Conservation (phyloP, 2,888 invertebrate species). For the Flexamia atlantica region DNA sequence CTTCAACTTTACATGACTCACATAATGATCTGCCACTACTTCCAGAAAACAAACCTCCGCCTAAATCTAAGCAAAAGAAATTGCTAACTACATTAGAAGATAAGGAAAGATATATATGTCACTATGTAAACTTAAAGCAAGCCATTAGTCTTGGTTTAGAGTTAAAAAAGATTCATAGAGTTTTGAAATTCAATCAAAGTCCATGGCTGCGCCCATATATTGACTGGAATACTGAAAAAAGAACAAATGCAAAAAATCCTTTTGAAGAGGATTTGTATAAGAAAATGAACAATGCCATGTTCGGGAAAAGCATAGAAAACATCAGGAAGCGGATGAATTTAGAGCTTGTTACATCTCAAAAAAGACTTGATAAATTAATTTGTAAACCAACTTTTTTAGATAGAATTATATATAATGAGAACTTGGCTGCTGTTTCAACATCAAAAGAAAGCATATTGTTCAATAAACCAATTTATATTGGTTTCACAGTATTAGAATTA, state of each 20-base stretch:
- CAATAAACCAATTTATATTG: constrained; percentile 66
- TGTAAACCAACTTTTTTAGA: neutral
- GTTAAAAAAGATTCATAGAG: constrained; percentile 70
- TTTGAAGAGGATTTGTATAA: constrained; percentile 72
- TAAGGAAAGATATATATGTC: constrained; percentile 53
- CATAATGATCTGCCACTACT: constrained; percentile 62
- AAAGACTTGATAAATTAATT: constrained; percentile 44
- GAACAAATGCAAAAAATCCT: constrained; percentile 70
- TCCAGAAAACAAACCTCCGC: constrained; percentile 54
- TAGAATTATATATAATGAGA: too few relatives aligned
- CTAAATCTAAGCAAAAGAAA: constrained; percentile 57
- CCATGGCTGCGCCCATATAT: constrained; percentile 71
- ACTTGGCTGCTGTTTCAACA: too few relatives aligned
- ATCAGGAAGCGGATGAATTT: constrained; percentile 61
- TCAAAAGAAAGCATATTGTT: constrained; percentile 44
- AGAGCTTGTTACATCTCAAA: constrained; percentile 64
- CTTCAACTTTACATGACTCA: constrained; percentile 53
- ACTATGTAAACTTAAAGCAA: constrained; percentile 55
- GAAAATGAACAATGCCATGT: constrained; percentile 53
- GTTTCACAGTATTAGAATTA: constrained; percentile 62
- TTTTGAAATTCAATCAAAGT: constrained; percentile 71
- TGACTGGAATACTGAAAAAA: constrained; percentile 65
- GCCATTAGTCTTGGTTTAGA: constrained; percentile 68
- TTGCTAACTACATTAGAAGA: constrained; percentile 55
- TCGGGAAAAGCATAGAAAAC: constrained; percentile 56